These are phyloP conservation scores for Tinamus major DNA, from an alignment of 2,797 vertebrate genomes.

Conservation along the genomic window DNA sequence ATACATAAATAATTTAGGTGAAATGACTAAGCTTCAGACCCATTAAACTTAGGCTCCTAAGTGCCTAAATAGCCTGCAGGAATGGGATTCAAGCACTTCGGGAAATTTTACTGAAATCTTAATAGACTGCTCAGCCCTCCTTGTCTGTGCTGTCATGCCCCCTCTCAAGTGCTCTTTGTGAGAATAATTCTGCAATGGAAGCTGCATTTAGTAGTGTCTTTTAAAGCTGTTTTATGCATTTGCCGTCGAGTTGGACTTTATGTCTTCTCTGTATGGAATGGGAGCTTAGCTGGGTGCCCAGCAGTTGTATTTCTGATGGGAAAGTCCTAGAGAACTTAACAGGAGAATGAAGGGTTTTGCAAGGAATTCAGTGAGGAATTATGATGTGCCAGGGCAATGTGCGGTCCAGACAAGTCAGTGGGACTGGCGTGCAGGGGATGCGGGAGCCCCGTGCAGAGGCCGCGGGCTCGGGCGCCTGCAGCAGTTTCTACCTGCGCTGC, in stretches of 20 bases:
- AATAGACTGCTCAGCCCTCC: background rate
- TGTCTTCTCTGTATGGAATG: background rate
- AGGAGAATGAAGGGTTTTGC: background rate
- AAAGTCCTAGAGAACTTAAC: background rate
- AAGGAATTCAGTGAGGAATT: background rate
- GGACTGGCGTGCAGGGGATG: background rate
- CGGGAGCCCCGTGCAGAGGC: fast-evolving
- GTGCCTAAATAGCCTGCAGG: conserved; percentile 37
- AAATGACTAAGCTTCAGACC: background rate
- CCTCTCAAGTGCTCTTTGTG: background rate
- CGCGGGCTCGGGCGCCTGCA: fast-evolving
- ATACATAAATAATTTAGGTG: conserved; percentile 13
- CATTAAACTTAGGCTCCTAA: conserved; percentile 31
- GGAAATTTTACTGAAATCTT: background rate
- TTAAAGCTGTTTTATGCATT: background rate
- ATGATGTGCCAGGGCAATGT: background rate
- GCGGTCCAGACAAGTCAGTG: background rate
- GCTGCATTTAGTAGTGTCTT: background rate
- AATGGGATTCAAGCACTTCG: conserved; percentile 11
- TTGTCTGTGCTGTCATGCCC: background rate
- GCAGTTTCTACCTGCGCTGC: background rate
- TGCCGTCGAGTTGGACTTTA: background rate
- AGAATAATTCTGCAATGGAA: background rate
- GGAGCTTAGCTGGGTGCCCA: background rate
- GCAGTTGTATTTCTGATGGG: background rate